Percentiles rank a stretch among this genome's conserved stretches.
These are phyloP conservation scores for Zeugodacus cucurbitae DNA, from an alignment of 1,140 invertebrate genomes.

Conservation along the genomic window DNA sequence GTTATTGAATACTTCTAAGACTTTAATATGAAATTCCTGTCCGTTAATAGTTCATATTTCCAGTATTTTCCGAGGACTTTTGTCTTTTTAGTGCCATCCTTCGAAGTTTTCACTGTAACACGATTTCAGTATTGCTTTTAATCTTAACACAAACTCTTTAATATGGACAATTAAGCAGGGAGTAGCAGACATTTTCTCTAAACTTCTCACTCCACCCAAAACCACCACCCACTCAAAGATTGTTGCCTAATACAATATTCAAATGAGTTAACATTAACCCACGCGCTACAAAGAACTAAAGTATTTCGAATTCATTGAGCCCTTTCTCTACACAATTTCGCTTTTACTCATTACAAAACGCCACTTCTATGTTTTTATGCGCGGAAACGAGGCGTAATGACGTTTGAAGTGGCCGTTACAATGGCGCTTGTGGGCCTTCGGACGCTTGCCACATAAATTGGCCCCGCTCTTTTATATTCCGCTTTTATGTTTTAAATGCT, in stretches of 20 bases:
- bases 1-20: no score
- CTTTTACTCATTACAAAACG: neutral
- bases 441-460: neutral
- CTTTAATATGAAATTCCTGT: no score
- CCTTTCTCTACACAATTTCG: neutral
- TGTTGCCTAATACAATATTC: neutral
- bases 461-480: neutral
- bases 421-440: neutral
- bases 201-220: no score
- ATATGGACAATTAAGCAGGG: no score
- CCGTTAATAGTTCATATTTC: no score
- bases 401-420: neutral
- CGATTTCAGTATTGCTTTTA: no score
- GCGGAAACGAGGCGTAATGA: constrained; percentile 39
- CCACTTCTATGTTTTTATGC: neutral
- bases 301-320: neutral
- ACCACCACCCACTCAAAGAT: no score
- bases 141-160: no score
- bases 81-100: no score
- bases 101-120: no score
- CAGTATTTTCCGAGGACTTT: no score
- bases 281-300: neutral
- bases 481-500: neutral
- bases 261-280: neutral
- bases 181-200: no score